These are phyloP conservation scores for Allygus modestus DNA, from an alignment of 2,888 invertebrate species.

Conservation along the genomic window DNA sequence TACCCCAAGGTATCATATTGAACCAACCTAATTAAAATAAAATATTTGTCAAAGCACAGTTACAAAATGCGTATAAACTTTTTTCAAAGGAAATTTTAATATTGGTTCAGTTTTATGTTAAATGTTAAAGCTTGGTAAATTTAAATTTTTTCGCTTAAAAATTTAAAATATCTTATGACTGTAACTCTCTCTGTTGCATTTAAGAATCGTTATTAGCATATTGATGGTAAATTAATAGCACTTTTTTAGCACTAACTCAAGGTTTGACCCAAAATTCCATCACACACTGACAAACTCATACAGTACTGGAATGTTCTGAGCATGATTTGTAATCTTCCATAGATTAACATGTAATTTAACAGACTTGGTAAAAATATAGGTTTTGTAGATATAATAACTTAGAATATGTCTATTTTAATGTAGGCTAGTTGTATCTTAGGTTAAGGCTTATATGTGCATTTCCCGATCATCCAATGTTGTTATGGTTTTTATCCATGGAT, in stretches of 20 bases:
- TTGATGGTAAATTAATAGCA: background rate
- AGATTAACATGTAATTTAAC: background rate
- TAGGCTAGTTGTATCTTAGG: conserved; percentile 25
- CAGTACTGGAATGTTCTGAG: conserved; percentile 22
- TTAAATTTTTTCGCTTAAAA: no score
- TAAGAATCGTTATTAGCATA: no score
- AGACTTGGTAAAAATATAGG: conserved; percentile 11
- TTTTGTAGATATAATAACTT: conserved; percentile 32
- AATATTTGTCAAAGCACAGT: no score
- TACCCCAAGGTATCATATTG: no score
- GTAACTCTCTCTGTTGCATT: no score
- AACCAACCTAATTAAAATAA: no score
- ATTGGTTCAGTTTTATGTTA: no score
- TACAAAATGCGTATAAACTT: no score
- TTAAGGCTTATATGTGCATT: conserved; percentile 43
- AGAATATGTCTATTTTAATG: conserved; percentile 22
- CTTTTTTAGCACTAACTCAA: background rate
- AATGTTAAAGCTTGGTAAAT: no score
- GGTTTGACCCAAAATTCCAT: background rate
- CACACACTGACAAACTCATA: background rate
- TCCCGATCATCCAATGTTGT: conserved; percentile 44
- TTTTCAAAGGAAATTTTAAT: no score
- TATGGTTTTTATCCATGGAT: conserved; percentile 17
- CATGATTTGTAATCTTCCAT: conserved; percentile 23
- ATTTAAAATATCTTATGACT: no score